These are phyloP conservation scores for Elgaria multicarinata DNA, from an alignment of 2,113 vertebrate species.

Conservation along the genomic window DNA sequence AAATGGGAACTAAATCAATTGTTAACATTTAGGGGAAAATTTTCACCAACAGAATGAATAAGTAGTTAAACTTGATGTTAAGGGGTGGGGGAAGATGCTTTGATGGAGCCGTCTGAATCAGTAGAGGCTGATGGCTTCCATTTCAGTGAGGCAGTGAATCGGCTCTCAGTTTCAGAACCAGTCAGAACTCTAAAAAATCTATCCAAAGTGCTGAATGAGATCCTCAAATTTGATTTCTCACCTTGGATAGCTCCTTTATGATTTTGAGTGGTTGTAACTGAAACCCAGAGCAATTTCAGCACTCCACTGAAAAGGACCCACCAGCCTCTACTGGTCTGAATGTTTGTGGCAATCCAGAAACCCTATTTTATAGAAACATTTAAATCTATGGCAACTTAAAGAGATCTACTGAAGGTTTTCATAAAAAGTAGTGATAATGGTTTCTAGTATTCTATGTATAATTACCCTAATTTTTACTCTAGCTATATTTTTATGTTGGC, in stretches of 20 bases:
- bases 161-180: no score
- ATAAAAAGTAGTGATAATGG: background rate
- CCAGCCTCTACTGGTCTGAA: no score
- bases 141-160: no score
- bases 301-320: no score
- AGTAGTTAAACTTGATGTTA: background rate
- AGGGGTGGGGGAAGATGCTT: background rate
- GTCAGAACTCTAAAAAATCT: no score
- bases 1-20: background rate
- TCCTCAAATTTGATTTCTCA: no score
- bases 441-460: background rate
- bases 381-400: background rate
- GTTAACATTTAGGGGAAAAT: no score
- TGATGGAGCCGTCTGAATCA: background rate
- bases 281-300: no score
- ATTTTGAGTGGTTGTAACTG: no score
- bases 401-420: background rate
- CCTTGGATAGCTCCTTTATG: no score
- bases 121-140: no score
- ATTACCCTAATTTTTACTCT: background rate
- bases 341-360: background rate
- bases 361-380: background rate
- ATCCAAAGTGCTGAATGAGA: no score
- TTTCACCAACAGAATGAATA: background rate
- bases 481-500: background rate